Evolutionary conservation across 2,888 invertebrate species (phyloP).

Genomic region (Minunthozetes semirufus): DNA sequence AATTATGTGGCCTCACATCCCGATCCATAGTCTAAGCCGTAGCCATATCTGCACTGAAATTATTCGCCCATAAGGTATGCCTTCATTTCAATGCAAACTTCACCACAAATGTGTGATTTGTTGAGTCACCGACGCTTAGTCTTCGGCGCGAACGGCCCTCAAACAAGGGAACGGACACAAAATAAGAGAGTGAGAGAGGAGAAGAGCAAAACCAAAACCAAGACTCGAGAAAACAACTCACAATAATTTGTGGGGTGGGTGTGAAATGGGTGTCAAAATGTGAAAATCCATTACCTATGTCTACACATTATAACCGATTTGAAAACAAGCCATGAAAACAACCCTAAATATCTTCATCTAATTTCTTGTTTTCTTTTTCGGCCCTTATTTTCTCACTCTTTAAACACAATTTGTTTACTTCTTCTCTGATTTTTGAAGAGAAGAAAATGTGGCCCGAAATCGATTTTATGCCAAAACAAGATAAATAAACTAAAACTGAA

Average conservation of each 20-base stretch:
- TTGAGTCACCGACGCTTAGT: constrained; percentile 13
- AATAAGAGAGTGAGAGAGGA: too few species aligned
- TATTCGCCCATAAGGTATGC: constrained; percentile 18
- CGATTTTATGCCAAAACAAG: neutral
- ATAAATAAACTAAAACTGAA: neutral
- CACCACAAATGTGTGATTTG: constrained; percentile 25
- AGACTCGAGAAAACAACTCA: neutral
- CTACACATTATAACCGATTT: constrained; percentile 10
- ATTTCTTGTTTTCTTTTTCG: neutral
- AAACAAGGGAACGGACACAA: neutral
- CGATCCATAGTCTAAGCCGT: neutral
- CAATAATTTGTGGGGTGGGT: constrained; percentile 14
- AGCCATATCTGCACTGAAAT: neutral
- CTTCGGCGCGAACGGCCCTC: neutral
- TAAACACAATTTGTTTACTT: constrained; percentile 14
- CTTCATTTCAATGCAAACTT: constrained; percentile 5
- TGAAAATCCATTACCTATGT: constrained; percentile 4
- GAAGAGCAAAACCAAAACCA: neutral
- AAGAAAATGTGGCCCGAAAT: neutral
- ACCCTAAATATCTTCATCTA: neutral
- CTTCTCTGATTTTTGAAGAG: neutral
- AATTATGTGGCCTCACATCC: neutral
- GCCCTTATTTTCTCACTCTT: constrained; percentile 1
- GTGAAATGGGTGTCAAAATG: constrained; percentile 13
- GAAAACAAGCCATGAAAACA: neutral